Evolutionary conservation across 2,113 vertebrate genomes (phyloP), one percentile per base, ranked within the genome.

Genomic region (Entelurus aequoreus): DNA sequence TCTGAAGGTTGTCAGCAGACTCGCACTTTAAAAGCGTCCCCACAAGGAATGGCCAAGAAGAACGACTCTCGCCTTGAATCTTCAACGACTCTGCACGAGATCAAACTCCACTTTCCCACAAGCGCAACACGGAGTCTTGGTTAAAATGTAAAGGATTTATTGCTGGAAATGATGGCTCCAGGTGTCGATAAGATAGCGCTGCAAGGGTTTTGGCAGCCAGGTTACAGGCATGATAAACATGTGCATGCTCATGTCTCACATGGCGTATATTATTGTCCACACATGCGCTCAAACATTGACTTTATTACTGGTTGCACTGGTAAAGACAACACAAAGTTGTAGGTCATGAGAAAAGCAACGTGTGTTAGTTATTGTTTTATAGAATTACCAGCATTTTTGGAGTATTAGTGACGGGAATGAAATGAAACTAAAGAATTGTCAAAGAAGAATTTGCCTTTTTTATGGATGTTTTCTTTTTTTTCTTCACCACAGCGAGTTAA

Each of bases 91-190:
- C 10, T 12, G 11, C 52, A 35, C 57, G 50, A 64, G 89, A 78
- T 86, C 90, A 90, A 90, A 92, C 77, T 90, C 88, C 90, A 90
- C 70, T 69, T 54, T 40, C 28, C 40, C 42, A 44, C 56, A 69
- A 13, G 6, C 63, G 65, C 38, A 19, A 54, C 48, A 0, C 69
- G 49, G 40, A 71, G 53, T 42, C 44, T 71, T 60, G 65, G 88
- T 90, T 90, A 86, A 90, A 79, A 62, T 84, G 84, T 89, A 82
- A 88, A 54, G 28, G 65, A 15, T 86, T 88, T 86, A 90, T 88
- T 75, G 74, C 60, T 6, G 4, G 8, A 50, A 21, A 21, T 14
- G 21, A 53, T 53, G 16, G 10, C 3, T 36, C 6, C 21, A 35
- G 5, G 52, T 14, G 28, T 3, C 10, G 40, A 10, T 8, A 42